Evolutionary conservation across 1,140 invertebrate genomes (phyloP).

Genomic region (Coboldia fuscipes): DNA sequence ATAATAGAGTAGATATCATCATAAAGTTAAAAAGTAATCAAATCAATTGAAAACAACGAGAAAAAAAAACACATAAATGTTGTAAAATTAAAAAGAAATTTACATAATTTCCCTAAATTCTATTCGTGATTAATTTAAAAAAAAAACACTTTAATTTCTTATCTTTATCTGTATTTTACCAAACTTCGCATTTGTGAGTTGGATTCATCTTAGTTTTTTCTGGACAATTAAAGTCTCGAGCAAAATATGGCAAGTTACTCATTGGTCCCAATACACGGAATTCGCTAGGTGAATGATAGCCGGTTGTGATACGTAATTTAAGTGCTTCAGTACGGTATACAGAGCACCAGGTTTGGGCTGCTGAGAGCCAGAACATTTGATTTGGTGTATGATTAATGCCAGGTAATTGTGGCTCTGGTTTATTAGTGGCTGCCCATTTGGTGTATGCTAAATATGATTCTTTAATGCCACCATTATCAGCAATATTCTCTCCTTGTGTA

Average conservation of each 20-base stretch:
- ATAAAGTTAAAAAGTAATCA: no score
- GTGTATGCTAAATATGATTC: constrained; percentile 66
- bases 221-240: constrained; percentile 70
- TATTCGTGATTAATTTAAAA: no score
- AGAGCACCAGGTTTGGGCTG: constrained; percentile 35
- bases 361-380: constrained; percentile 50
- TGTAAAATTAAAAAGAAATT: no score
- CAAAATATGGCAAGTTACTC: constrained; percentile 75
- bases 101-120: no score
- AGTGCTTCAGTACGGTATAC: constrained; percentile 42
- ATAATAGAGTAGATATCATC: no score
- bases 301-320: constrained; percentile 48
- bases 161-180: no score
- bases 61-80: no score
- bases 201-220: constrained; percentile 71
- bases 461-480: constrained; percentile 76
- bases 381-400: constrained; percentile 41
- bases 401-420: constrained; percentile 37
- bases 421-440: constrained; percentile 41
- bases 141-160: no score
- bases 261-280: constrained; percentile 75
- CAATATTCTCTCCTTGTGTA: constrained; percentile 82
- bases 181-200: constrained; percentile 60
- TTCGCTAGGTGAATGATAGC: constrained; percentile 53
- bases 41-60: no score